Evolutionary conservation across 1,140 invertebrate genomes (phyloP).

Genomic region (Metaphire vulgaris): DNA sequence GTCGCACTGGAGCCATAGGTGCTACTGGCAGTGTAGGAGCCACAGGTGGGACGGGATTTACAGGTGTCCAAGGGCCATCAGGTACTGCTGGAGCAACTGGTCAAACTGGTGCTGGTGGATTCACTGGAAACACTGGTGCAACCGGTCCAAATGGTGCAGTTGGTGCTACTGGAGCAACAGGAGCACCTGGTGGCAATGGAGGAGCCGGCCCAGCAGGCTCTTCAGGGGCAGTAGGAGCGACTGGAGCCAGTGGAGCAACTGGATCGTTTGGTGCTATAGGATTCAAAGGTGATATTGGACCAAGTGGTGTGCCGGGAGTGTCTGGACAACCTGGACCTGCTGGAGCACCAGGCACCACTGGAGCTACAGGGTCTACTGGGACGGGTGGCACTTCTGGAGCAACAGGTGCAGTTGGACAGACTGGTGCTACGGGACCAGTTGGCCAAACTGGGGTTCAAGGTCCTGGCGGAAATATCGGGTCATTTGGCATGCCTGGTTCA

Average conservation of each 20-base stretch:
- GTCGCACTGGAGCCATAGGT: not conserved
- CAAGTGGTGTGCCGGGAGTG: not conserved
- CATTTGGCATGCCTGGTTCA: not conserved
- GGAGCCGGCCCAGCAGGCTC: not conserved
- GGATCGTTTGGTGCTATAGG: conserved; percentile 6
- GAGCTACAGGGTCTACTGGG: not conserved
- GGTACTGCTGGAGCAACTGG: conserved; percentile 4
- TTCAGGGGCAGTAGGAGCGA: not conserved
- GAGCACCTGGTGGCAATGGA: not conserved
- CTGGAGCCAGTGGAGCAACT: not conserved
- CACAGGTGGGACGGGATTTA: conserved; percentile 10
- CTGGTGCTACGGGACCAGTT: not conserved
- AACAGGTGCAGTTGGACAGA: too few species aligned
- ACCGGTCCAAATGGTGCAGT: not conserved
- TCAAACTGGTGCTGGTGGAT: not conserved
- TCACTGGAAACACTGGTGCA: not conserved
- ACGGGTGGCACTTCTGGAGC: conserved; percentile 6
- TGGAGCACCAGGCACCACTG: not conserved
- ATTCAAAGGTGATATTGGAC: not conserved
- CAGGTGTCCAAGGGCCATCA: not conserved
- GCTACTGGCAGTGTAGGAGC: not conserved
- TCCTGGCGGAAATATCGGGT: not conserved
- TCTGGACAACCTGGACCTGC: conserved; percentile 4
- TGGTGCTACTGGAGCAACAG: not conserved
- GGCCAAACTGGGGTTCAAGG: not conserved